Evolutionary conservation across 2,888 invertebrate species (phyloP).

Genomic region (Taenaris catops): DNA sequence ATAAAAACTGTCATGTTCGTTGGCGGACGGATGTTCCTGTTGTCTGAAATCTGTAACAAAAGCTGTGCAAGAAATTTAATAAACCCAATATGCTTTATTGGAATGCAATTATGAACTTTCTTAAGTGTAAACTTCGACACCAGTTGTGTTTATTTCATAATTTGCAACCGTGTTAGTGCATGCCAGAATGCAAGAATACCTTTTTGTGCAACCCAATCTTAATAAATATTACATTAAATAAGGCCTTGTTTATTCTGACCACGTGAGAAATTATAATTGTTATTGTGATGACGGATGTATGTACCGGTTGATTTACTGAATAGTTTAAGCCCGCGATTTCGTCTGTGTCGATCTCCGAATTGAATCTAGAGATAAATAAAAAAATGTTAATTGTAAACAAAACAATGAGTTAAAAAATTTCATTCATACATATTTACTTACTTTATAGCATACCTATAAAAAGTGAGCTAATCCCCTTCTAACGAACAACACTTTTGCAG

Average conservation of each 20-base stretch:
- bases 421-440: too few species aligned
- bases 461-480: too few species aligned
- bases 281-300: conserved; percentile 21
- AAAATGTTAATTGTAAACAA: too few species aligned
- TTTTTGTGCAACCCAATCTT: conserved; percentile 26
- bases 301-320: too few species aligned
- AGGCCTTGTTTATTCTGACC: conserved; percentile 20
- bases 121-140: conserved; percentile 42
- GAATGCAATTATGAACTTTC: conserved; percentile 43
- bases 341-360: too few species aligned
- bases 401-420: too few species aligned
- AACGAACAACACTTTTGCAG: too few species aligned
- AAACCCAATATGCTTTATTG: conserved; percentile 39
- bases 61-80: conserved; percentile 32
- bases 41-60: conserved; percentile 32
- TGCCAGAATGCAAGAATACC: conserved; percentile 10
- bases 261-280: conserved; percentile 22
- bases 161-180: too few species aligned
- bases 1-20: conserved; percentile 13
- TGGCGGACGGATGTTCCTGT: conserved; percentile 23
- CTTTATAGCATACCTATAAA: too few species aligned
- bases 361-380: too few species aligned
- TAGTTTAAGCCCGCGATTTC: too few species aligned
- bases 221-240: conserved; percentile 26
- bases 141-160: conserved; percentile 45